These are phyloP conservation scores for Chrysolina americana DNA, from an alignment of 2,888 invertebrate genomes.

Conservation along the genomic window DNA sequence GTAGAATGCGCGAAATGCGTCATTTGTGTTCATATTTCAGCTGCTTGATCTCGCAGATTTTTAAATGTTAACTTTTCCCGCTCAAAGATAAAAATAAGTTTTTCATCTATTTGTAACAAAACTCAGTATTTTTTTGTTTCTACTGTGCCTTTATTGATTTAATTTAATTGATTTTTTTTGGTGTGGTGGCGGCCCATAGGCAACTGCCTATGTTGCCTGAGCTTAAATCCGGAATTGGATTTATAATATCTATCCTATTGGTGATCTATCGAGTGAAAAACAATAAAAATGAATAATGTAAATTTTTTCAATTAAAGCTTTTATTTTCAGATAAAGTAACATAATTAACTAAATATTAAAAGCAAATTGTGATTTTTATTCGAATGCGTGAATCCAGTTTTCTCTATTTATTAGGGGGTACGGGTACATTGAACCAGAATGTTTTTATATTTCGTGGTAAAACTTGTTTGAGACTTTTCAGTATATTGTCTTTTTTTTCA, in stretches of 20 bases:
- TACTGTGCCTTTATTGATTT: background rate
- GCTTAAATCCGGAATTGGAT: too few species aligned
- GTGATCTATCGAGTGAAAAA: background rate
- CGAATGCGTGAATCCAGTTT: too few species aligned
- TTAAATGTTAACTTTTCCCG: background rate
- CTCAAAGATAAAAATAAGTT: background rate
- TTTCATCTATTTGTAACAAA: background rate
- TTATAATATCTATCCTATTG: too few species aligned
- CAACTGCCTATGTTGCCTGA: too few species aligned
- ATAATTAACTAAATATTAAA: slow-evolving; percentile 13
- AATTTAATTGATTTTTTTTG: background rate
- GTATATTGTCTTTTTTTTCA: too few species aligned
- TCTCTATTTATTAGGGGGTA: too few species aligned
- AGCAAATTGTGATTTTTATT: slow-evolving; percentile 9
- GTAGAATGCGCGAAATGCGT: too few species aligned
- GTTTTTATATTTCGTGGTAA: too few species aligned
- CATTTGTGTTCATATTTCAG: background rate
- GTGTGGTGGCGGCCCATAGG: background rate
- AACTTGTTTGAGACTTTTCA: too few species aligned
- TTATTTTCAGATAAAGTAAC: slow-evolving; percentile 11
- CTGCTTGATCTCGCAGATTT: background rate
- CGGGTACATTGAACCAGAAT: too few species aligned
- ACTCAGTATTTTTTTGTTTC: background rate
- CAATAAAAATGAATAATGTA: background rate
- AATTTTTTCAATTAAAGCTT: background rate